phyloP scores from a whole-genome alignment of 2,797 vertebrate species.

The Poecilia wingei region DNA sequence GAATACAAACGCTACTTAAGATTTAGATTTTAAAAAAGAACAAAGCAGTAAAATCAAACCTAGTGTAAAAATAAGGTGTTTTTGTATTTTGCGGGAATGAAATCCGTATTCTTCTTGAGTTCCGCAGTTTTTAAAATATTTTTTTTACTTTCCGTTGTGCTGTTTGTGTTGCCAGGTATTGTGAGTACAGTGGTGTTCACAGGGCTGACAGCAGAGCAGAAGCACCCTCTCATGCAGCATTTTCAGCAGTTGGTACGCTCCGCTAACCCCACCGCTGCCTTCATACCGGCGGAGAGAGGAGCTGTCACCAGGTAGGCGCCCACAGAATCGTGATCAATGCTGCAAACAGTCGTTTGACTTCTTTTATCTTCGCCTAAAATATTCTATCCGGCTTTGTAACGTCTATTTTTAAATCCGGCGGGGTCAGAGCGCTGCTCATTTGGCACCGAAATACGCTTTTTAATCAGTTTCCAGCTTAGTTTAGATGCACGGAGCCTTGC shows the following conservation, averaged over 20 bases:
- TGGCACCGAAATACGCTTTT: background rate
- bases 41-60: conserved; percentile 18
- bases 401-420: conserved; percentile 24
- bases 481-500: background rate
- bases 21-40: background rate
- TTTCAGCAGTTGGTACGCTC: conserved; percentile 91
- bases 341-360: conserved; percentile 46
- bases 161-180: conserved; percentile 80
- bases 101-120: conserved; percentile 33
- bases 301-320: conserved; percentile 87
- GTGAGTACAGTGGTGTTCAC: conserved; percentile 93
- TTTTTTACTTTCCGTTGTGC: conserved; percentile 14
- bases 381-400: conserved; percentile 17
- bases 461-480: background rate
- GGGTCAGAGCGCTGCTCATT: conserved; percentile 21
- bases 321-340: conserved; percentile 55
- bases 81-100: conserved; percentile 35
- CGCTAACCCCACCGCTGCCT: conserved; percentile 88
- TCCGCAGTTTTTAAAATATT: conserved; percentile 17
- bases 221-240: conserved; percentile 86
- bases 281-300: conserved; percentile 90
- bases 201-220: conserved; percentile 85
- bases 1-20: conserved; percentile 18
- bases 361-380: conserved; percentile 48
- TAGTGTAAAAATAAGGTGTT: conserved; percentile 13